phyloP scores from a whole-genome alignment of 35 echinoderm and acorn worm species.

The Heliocidaris erythrogramma region DNA sequence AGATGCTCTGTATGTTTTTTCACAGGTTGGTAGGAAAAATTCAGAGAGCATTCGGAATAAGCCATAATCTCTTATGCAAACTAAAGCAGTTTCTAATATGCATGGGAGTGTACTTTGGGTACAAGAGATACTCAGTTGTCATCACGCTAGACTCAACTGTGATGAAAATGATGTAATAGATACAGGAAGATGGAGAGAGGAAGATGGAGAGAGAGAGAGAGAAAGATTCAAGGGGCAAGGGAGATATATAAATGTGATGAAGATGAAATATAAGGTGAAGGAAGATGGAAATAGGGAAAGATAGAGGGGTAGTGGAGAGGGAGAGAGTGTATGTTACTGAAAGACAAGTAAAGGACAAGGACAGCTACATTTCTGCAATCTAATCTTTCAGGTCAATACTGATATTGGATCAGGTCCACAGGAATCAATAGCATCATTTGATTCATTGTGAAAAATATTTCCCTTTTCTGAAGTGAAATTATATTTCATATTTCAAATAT shows the following conservation, averaged over 20 bases:
- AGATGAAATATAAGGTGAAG: not conserved
- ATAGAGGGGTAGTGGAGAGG: not conserved
- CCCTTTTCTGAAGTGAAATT: not conserved
- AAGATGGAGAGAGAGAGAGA: not conserved
- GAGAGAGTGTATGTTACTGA: not conserved
- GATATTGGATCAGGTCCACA: not conserved
- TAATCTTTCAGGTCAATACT: not conserved
- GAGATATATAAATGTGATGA: not conserved
- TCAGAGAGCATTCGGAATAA: too few relatives aligned
- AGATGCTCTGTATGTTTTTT: too few relatives aligned
- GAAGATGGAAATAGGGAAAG: not conserved
- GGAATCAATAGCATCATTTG: not conserved
- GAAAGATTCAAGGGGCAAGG: not conserved
- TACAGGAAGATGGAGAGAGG: not conserved
- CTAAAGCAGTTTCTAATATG: too few relatives aligned
- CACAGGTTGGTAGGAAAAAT: too few relatives aligned
- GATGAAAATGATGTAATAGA: not conserved
- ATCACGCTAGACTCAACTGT: not conserved
- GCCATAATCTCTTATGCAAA: too few relatives aligned
- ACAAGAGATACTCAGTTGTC: not conserved
- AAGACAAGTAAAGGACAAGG: not conserved
- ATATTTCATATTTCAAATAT: slow-evolving; percentile 7
- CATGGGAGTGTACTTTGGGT: too few relatives aligned
- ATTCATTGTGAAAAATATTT: not conserved
- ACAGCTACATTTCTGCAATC: not conserved